These are phyloP conservation scores for Clusia tigrina DNA, from an alignment of 2,888 invertebrate genomes.

Conservation along the genomic window DNA sequence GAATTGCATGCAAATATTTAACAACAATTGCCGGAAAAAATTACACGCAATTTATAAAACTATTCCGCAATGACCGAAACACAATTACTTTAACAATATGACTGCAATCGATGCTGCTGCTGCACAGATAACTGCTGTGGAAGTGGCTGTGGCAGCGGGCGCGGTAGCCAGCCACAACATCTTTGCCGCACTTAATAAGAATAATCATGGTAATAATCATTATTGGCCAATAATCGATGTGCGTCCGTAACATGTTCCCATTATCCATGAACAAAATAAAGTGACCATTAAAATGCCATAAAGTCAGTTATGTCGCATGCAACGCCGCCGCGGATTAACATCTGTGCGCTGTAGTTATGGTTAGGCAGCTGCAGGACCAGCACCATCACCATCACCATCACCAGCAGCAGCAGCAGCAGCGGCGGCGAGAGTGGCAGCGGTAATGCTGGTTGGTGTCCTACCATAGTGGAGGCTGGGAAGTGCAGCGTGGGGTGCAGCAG, in stretches of 20 bases:
- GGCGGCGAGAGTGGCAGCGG: neutral
- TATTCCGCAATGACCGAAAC: conserved; percentile 13
- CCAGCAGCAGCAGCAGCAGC: neutral
- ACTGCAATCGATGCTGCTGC: neutral
- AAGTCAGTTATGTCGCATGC: conserved; percentile 58
- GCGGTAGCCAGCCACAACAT: neutral
- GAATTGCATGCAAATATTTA: conserved; percentile 10
- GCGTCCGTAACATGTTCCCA: conserved; percentile 53
- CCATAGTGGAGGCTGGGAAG: too few relatives aligned
- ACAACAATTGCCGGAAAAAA: conserved; percentile 15
- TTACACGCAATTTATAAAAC: conserved; percentile 19
- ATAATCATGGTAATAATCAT: conserved; percentile 51
- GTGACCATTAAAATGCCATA: conserved; percentile 66
- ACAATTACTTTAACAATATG: conserved; percentile 15
- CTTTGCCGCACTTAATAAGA: conserved; percentile 40
- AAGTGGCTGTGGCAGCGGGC: neutral
- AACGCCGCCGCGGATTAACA: conserved; percentile 22
- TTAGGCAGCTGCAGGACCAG: neutral
- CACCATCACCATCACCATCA: neutral
- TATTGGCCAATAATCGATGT: conserved; percentile 53
- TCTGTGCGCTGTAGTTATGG: neutral
- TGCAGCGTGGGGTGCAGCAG: too few relatives aligned
- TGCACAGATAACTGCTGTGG: neutral
- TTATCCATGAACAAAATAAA: conserved; percentile 65
- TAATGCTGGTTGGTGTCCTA: too few relatives aligned